phyloP scores from a whole-genome alignment of 2,888 invertebrate species.

The Platycheirus rosarum region DNA sequence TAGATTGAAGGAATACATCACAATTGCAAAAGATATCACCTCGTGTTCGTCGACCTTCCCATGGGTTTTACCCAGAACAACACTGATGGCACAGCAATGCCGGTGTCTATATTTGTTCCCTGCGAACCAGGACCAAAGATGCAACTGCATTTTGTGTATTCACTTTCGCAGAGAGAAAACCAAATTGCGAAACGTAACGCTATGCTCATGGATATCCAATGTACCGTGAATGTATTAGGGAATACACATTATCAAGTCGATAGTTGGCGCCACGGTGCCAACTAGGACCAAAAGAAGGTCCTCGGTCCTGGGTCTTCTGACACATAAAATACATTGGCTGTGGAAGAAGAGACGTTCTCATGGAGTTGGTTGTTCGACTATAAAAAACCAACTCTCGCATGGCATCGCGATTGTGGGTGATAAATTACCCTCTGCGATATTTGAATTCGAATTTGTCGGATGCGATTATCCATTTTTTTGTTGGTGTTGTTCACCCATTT shows the following conservation, averaged over 20 bases:
- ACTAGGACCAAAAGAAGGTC: conserved; percentile 10
- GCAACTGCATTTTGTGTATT: conserved; percentile 50
- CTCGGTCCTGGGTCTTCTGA: conserved; percentile 27
- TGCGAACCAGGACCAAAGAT: conserved; percentile 12
- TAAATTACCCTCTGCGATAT: conserved; percentile 67
- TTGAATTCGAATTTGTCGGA: conserved; percentile 69
- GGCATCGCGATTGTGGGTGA: conserved; percentile 58
- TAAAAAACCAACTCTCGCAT: conserved; percentile 25
- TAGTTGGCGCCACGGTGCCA: conserved; percentile 38
- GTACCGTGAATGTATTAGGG: conserved; percentile 16
- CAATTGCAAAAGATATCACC: conserved; percentile 59
- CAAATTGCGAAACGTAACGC: conserved; percentile 31
- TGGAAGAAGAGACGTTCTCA: conserved; percentile 15
- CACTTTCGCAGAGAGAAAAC: conserved; percentile 39
- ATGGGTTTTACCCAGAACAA: conserved; percentile 22
- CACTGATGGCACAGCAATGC: not conserved
- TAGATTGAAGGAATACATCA: conserved; percentile 73
- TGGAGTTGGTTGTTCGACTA: conserved; percentile 22
- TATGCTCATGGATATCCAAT: conserved; percentile 15
- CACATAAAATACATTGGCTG: conserved; percentile 20
- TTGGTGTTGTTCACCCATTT: too few species aligned
- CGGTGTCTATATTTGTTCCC: not conserved
- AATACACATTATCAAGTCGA: conserved; percentile 34
- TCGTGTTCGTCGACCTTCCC: conserved; percentile 36
- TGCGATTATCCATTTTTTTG: conserved; percentile 47